phyloP scores from a whole-genome alignment of 2,888 invertebrate species.

The Heteromyza rotundicornis region DNA sequence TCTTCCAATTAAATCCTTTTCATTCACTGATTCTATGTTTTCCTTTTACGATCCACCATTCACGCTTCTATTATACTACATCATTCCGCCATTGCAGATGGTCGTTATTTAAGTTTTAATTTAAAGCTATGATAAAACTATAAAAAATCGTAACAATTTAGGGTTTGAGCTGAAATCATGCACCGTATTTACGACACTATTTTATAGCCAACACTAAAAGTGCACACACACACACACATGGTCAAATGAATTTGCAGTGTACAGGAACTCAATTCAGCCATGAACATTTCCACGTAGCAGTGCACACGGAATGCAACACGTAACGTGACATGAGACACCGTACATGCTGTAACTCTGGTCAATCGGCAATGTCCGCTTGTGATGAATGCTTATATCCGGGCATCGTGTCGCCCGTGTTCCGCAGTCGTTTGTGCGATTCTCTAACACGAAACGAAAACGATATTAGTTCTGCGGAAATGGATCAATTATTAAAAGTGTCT shows the following conservation, averaged over 20 bases:
- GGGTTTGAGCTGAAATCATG: neutral
- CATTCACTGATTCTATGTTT: too few relatives aligned
- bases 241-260: neutral
- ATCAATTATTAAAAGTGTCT: neutral
- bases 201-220: conserved; percentile 21
- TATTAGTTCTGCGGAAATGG: neutral
- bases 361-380: neutral
- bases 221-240: conserved; percentile 4
- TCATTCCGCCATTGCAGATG: too few relatives aligned
- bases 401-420: neutral
- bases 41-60: too few relatives aligned
- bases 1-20: too few relatives aligned
- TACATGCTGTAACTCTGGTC: neutral
- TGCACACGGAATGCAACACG: neutral
- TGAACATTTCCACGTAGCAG: neutral
- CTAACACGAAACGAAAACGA: too few relatives aligned
- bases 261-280: neutral
- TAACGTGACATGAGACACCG: neutral
- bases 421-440: neutral
- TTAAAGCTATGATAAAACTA: too few relatives aligned
- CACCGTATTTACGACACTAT: neutral
- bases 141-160: neutral
- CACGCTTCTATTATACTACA: too few relatives aligned
- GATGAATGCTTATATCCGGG: neutral
- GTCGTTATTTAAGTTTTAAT: too few relatives aligned